Evolutionary conservation across 2,888 invertebrate genomes (phyloP).

Genomic region (Cenopis cana): DNA sequence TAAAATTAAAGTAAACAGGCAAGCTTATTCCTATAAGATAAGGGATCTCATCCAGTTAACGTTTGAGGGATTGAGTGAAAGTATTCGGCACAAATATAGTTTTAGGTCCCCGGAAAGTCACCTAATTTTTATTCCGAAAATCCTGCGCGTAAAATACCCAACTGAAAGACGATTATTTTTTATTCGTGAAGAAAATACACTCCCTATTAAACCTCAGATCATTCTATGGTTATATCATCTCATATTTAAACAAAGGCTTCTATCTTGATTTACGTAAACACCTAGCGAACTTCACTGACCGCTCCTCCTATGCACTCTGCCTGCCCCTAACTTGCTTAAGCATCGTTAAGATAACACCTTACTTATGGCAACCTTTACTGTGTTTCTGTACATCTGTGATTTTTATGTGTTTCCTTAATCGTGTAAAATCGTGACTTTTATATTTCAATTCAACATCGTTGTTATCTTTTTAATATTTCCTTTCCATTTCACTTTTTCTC

Average conservation of each 20-base stretch:
- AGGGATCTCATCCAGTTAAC: too few species aligned
- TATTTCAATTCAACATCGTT: constrained; percentile 16
- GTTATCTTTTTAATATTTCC: constrained; percentile 18
- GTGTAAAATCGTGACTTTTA: constrained; percentile 5
- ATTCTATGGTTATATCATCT: constrained; percentile 34
- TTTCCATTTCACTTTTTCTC: background rate
- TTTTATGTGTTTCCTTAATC: constrained; percentile 22
- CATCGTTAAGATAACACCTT: constrained; percentile 71
- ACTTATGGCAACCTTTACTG: constrained; percentile 54
- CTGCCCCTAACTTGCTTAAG: constrained; percentile 56
- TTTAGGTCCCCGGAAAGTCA: too few species aligned
- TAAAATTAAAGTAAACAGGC: too few species aligned
- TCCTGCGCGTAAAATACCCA: too few species aligned
- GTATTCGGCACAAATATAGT: too few species aligned
- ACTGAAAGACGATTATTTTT: too few species aligned
- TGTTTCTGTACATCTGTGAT: constrained; percentile 30
- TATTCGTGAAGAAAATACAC: too few species aligned
- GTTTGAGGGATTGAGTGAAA: too few species aligned
- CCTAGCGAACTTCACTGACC: constrained; percentile 32
- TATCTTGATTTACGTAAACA: constrained; percentile 7
- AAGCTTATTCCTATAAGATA: too few species aligned
- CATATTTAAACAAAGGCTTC: background rate
- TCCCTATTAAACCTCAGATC: too few species aligned
- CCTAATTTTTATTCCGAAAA: too few species aligned
- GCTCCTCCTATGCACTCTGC: constrained; percentile 46